Percentiles rank a stretch among this genome's conserved stretches.
phyloP scores from a whole-genome alignment of 2,113 vertebrate genomes.

The Scolopax mira region DNA sequence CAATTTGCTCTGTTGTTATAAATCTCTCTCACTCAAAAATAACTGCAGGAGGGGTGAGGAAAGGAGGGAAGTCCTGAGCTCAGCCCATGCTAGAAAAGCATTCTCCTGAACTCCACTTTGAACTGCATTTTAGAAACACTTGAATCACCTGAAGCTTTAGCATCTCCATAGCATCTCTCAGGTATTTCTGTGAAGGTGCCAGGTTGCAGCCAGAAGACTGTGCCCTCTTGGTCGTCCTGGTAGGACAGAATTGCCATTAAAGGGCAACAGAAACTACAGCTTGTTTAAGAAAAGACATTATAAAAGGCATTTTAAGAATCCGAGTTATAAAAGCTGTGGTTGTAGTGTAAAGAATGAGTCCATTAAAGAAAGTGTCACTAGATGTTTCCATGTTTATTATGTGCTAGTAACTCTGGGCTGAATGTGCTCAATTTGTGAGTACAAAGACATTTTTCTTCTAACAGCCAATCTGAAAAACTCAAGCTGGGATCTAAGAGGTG shows the following conservation, averaged over 20 bases:
- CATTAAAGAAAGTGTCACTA: constrained; percentile 49
- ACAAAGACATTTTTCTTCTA: constrained; percentile 56
- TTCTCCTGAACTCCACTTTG: background rate
- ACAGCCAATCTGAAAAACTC: constrained; percentile 21
- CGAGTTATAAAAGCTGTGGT: constrained; percentile 12
- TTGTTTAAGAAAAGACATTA: background rate
- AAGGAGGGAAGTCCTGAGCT: background rate
- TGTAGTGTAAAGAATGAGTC: constrained; percentile 33
- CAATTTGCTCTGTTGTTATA: constrained; percentile 1
- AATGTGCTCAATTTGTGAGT: constrained; percentile 9
- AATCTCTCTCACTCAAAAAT: background rate
- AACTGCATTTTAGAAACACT: background rate
- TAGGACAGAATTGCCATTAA: background rate
- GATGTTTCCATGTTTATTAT: constrained; percentile 59
- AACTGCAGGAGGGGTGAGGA: background rate
- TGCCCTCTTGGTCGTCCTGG: background rate
- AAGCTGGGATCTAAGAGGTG: constrained; percentile 36
- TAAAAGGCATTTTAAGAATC: constrained; percentile 31
- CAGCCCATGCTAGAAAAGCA: background rate
- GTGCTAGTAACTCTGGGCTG: constrained; percentile 29
- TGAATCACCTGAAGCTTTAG: background rate
- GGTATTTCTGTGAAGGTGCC: background rate
- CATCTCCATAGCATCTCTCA: background rate
- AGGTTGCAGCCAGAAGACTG: background rate
- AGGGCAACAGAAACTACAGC: background rate